Evolutionary conservation across 1,140 invertebrate genomes (phyloP).

Genomic region (Neodiprion fabricii): DNA sequence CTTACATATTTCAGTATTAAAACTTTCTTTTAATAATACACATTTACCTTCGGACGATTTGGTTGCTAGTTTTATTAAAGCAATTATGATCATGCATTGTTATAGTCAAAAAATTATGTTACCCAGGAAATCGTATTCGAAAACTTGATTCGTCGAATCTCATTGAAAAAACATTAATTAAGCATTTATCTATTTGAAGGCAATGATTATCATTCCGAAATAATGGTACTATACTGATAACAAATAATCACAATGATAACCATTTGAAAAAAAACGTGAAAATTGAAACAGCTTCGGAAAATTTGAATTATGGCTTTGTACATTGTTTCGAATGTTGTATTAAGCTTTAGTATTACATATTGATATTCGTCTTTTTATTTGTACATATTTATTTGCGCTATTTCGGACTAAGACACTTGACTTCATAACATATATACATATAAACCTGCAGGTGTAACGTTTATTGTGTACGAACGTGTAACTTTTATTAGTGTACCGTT

Average conservation of each 20-base stretch:
- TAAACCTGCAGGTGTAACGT: constrained; percentile 33
- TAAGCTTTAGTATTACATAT: constrained; percentile 24
- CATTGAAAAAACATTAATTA: constrained; percentile 20
- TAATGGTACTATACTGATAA: constrained; percentile 11
- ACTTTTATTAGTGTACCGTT: constrained; percentile 35
- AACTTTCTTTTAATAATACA: constrained; percentile 35
- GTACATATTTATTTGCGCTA: constrained; percentile 33
- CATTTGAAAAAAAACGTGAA: background rate
- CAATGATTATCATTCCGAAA: constrained; percentile 23
- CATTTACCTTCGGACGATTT: constrained; percentile 29
- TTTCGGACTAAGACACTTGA: background rate
- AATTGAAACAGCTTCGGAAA: constrained; percentile 4
- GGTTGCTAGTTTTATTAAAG: background rate
- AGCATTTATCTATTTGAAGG: constrained; percentile 12
- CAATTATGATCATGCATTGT: constrained; percentile 20
- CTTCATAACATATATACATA: constrained; percentile 20
- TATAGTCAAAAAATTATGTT: constrained; percentile 35
- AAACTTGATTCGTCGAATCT: constrained; percentile 18
- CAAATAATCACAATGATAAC: background rate
- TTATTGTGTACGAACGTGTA: constrained; percentile 34
- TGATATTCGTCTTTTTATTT: constrained; percentile 23
- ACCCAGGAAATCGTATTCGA: constrained; percentile 26
- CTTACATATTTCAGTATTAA: background rate
- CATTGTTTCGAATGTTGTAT: constrained; percentile 27
- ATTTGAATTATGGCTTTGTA: constrained; percentile 26